Base-by-base conservation (phyloP, 2,888 invertebrate species). In the Synergus itoensis region DNA sequence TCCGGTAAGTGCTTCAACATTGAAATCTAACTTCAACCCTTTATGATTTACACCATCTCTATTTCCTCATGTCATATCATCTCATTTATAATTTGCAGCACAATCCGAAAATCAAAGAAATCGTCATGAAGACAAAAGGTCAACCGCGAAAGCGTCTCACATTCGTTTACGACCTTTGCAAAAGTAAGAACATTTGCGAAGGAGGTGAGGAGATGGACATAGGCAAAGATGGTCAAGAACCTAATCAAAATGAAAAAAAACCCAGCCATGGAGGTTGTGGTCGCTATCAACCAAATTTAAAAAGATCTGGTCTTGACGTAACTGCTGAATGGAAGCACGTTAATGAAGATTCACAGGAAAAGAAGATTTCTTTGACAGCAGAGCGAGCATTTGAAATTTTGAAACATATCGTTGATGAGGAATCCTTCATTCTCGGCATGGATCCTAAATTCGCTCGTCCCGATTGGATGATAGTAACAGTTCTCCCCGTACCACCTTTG, bases 381-480 rank as follows among this genome's bases (percentile, higher is more conserved):
- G 99, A 99, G 92, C 94, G 99, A 86, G 99, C 99, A 1, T 97
- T 98, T 95, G 99, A 99, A 93, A 98, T 99, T 84, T 95, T 99
- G 60, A 98, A 98, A 92, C 97, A 97, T 89, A 98, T 99, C 77
- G 96, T 96, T 92, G 99, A 99, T 92, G 99, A 99, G 91, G 99
- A 99, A 91, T 98, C 98, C 84, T 96, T 97, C 83, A 97, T 99
- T 85, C 93, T 99, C 86, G 96, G 96, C 65, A 98, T 99, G 98
- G 99, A 99, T 92, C 99, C 99, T 0, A 98, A 98, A 92, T 98
- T 96, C 92, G 98, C 99, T 0, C 95, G 99, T 76, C 99, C 99
- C 8, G 99, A 99, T 93, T 99, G 99, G 99, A 99, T 99, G 99
- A 96, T 99, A 84, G 95, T 98, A 8, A 99, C 99, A 2, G 99